phyloP scores from a whole-genome alignment of 2,888 invertebrate species.

The Eulithis testata region DNA sequence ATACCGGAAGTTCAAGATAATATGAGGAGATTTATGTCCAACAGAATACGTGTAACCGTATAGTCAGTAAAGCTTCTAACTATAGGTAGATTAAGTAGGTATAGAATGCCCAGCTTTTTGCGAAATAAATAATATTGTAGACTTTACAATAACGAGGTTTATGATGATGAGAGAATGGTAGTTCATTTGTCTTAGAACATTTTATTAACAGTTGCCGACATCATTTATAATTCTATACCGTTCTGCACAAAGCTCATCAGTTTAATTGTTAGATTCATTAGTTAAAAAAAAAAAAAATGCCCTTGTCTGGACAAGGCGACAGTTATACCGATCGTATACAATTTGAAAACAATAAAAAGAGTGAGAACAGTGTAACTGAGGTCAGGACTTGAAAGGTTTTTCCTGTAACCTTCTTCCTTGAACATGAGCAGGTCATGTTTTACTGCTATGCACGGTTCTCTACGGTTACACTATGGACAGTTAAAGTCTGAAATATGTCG shows the following conservation, averaged over 20 bases:
- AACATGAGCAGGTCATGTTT: conserved; percentile 15
- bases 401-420: conserved; percentile 20
- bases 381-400: conserved; percentile 19
- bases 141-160: too few species aligned
- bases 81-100: too few species aligned
- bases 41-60: neutral
- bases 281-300: neutral
- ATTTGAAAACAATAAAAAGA: conserved; percentile 6
- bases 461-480: conserved; percentile 4
- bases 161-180: too few species aligned
- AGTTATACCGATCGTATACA: neutral
- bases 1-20: neutral
- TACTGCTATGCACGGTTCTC: neutral
- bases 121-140: too few species aligned
- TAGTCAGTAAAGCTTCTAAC: too few species aligned
- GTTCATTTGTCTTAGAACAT: too few species aligned
- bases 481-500: conserved; percentile 6
- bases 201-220: too few species aligned
- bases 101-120: too few species aligned
- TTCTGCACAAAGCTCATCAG: too few species aligned
- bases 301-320: neutral
- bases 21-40: neutral
- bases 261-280: neutral
- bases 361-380: neutral
- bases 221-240: too few species aligned